These are phyloP conservation scores for Zosterops borbonicus DNA, from an alignment of 2,113 vertebrate species.

Conservation along the genomic window DNA sequence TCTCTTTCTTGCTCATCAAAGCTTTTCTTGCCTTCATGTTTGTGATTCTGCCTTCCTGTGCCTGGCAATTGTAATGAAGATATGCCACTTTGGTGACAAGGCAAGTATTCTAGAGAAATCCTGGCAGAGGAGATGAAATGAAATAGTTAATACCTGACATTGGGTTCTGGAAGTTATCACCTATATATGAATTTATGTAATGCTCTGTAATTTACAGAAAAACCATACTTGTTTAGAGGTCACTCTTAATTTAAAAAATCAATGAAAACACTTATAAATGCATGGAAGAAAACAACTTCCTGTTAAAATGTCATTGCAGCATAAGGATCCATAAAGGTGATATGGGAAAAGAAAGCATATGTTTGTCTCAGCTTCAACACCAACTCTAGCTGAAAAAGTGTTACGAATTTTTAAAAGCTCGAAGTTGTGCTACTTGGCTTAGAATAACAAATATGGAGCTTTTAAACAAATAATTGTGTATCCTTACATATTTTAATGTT, in stretches of 20 bases:
- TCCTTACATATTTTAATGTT: not conserved
- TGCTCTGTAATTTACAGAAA: not conserved
- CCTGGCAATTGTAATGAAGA: slow-evolving; percentile 22
- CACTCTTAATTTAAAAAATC: not conserved
- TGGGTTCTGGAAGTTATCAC: not conserved
- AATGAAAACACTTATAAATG: not conserved
- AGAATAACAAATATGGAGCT: not conserved
- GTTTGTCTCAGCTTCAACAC: not conserved
- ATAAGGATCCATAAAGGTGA: not conserved
- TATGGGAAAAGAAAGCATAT: not conserved
- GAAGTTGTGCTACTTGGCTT: not conserved
- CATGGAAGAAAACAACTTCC: not conserved
- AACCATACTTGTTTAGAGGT: not conserved
- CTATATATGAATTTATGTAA: not conserved
- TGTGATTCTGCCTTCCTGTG: not conserved
- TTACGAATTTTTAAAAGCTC: not conserved
- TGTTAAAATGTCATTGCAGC: not conserved
- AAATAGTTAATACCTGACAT: not conserved
- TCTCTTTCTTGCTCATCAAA: not conserved
- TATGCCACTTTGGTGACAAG: not conserved
- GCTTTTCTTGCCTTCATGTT: not conserved
- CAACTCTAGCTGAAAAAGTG: not conserved
- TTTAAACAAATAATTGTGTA: not conserved
- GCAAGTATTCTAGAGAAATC: not conserved
- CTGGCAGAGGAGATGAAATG: not conserved